A percentile compares a stretch with the other conserved stretches of the same genome.
Conservation (phyloP, 2,888 invertebrate genomes). For the Ypsolopha sequella region DNA sequence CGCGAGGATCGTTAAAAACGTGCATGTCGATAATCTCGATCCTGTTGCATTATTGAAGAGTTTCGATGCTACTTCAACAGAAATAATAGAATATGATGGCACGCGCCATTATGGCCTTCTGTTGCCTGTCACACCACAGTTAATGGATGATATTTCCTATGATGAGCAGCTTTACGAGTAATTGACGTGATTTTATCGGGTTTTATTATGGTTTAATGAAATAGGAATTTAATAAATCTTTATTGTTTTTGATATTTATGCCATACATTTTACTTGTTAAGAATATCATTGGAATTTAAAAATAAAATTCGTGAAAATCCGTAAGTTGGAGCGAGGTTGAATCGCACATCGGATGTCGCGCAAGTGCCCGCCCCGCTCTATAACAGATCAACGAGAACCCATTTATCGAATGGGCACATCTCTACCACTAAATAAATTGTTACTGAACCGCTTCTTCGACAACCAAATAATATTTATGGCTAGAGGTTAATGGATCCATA, state of each 20-base stretch:
- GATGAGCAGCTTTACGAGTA: constrained; percentile 37
- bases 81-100: constrained; percentile 40
- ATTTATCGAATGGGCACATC: constrained; percentile 59
- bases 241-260: too few species aligned
- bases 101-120: constrained; percentile 50
- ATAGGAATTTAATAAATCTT: too few species aligned
- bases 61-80: constrained; percentile 37
- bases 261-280: too few species aligned
- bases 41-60: constrained; percentile 58
- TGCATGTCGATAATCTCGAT: constrained; percentile 63
- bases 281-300: too few species aligned
- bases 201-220: too few species aligned
- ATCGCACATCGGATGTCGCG: too few species aligned
- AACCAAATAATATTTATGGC: constrained; percentile 53
- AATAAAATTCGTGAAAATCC: too few species aligned
- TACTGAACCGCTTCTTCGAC: constrained; percentile 28
- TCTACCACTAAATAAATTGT: constrained; percentile 56
- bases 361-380: too few species aligned
- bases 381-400: constrained; percentile 50
- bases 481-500: constrained; percentile 51
- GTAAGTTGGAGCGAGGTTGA: too few species aligned
- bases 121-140: constrained; percentile 43
- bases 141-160: constrained; percentile 45
- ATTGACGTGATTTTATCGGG: constrained; percentile 28
- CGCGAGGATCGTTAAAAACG: constrained; percentile 43